These are phyloP conservation scores for Galeopsomyia nigrocyanea DNA, from an alignment of 2,888 invertebrate species.

Conservation along the genomic window DNA sequence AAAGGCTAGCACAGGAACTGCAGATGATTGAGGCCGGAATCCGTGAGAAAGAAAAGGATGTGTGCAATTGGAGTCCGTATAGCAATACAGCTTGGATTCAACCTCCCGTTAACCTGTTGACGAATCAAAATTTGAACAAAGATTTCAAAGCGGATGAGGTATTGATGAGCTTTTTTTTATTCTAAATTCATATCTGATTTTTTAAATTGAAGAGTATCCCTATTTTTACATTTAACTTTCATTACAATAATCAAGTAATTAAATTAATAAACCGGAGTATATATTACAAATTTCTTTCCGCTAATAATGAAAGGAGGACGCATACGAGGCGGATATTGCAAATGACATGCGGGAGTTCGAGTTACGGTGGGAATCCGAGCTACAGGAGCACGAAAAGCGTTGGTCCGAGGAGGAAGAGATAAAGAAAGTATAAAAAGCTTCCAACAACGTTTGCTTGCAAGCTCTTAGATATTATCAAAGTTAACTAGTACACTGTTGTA, in stretches of 20 bases:
- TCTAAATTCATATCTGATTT: not conserved
- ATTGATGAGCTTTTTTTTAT: conserved; percentile 1
- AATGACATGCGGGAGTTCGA: conserved; percentile 78
- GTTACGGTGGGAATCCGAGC: conserved; percentile 76
- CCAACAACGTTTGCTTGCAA: conserved; percentile 18
- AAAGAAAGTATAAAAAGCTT: conserved; percentile 58
- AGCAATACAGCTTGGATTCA: conserved; percentile 64
- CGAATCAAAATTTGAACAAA: conserved; percentile 60
- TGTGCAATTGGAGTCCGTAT: conserved; percentile 68
- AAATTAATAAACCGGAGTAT: conserved; percentile 7
- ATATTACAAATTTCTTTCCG: not conserved
- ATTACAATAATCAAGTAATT: not conserved
- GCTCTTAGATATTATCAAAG: conserved; percentile 38
- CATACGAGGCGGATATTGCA: conserved; percentile 76
- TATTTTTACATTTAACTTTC: no score
- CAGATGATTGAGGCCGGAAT: conserved; percentile 76
- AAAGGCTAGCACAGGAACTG: conserved; percentile 73
- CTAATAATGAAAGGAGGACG: conserved; percentile 70
- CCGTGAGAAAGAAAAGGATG: conserved; percentile 74
- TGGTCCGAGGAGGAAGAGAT: conserved; percentile 75
- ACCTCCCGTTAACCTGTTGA: conserved; percentile 58
- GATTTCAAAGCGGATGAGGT: conserved; percentile 67
- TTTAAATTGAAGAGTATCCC: not conserved
- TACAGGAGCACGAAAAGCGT: conserved; percentile 75
- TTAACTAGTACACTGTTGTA: conserved; percentile 44